These are phyloP conservation scores for Melanotaenia trifasciata DNA, from an alignment of 2,797 vertebrate species.

Conservation along the genomic window DNA sequence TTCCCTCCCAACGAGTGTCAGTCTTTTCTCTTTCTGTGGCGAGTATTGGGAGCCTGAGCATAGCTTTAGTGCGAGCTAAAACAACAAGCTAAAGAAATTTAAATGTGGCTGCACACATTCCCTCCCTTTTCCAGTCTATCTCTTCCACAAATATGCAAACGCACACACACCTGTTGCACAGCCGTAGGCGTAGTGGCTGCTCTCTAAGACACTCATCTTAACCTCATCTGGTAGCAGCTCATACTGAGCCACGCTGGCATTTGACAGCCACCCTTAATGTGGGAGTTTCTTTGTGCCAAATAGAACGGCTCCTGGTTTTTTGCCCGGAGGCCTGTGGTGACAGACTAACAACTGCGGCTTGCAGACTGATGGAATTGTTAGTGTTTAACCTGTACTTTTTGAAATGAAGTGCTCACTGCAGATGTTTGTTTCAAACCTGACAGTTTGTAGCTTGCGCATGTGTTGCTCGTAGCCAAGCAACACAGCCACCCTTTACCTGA, in stretches of 20 bases:
- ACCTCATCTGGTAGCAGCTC: constrained; percentile 47
- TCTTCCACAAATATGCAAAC: constrained; percentile 58
- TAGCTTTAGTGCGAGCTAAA: constrained; percentile 74
- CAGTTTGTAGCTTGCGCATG: constrained; percentile 42
- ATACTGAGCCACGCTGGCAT: constrained; percentile 61
- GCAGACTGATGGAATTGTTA: constrained; percentile 67
- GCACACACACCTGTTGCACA: constrained; percentile 70
- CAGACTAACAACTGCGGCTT: constrained; percentile 55
- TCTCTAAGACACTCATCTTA: constrained; percentile 44
- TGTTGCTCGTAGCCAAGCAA: constrained; percentile 46
- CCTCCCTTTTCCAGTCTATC: constrained; percentile 37
- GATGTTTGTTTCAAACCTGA: constrained; percentile 44
- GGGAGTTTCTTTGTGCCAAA: constrained; percentile 54
- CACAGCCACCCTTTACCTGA: constrained; percentile 57
- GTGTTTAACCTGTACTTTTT: constrained; percentile 50
- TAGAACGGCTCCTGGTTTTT: constrained; percentile 52
- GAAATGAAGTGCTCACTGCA: constrained; percentile 43
- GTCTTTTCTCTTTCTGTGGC: constrained; percentile 47
- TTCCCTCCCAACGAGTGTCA: constrained; percentile 38
- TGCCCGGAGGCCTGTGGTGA: constrained; percentile 52
- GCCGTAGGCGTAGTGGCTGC: constrained; percentile 36
- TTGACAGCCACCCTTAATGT: constrained; percentile 63
- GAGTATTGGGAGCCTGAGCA: constrained; percentile 40
- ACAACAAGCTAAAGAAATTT: constrained; percentile 79
- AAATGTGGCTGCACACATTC: constrained; percentile 66